Conservation (phyloP, 2,888 invertebrate genomes). For the Trissolcus brochymenae region DNA sequence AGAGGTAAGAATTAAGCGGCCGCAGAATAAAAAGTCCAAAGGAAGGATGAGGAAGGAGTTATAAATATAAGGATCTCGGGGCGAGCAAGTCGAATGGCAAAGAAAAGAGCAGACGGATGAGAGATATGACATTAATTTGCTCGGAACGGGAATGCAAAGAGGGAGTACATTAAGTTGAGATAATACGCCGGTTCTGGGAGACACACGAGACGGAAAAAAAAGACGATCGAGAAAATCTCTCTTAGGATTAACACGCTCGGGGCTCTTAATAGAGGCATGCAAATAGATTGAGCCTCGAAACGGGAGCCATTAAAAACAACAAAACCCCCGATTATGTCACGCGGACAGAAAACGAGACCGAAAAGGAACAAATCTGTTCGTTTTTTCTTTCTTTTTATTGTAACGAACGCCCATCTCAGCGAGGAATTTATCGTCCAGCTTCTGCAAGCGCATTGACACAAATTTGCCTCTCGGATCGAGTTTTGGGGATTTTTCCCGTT, state of each 20-base stretch:
- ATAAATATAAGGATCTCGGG: slow-evolving; percentile 53
- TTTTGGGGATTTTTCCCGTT: slow-evolving; percentile 39
- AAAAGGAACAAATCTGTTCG: no score
- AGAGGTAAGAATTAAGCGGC: slow-evolving; percentile 34
- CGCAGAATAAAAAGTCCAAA: slow-evolving; percentile 42
- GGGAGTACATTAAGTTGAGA: slow-evolving; percentile 50
- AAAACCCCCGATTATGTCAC: no score
- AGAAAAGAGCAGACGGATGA: slow-evolving; percentile 53
- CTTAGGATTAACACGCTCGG: slow-evolving; percentile 20
- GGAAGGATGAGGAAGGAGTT: slow-evolving; percentile 54
- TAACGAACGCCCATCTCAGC: neutral
- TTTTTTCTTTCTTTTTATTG: neutral
- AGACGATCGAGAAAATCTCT: slow-evolving; percentile 33
- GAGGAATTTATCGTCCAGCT: slow-evolving; percentile 10
- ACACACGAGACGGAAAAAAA: slow-evolving; percentile 35
- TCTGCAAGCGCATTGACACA: slow-evolving; percentile 25
- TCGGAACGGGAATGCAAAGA: slow-evolving; percentile 46
- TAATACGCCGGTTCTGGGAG: slow-evolving; percentile 34
- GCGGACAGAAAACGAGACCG: no score
- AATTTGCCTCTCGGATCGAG: slow-evolving; percentile 9
- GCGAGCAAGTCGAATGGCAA: slow-evolving; percentile 46
- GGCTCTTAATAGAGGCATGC: no score
- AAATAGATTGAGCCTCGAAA: no score
- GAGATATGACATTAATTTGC: slow-evolving; percentile 55
- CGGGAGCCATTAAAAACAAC: no score